Conservation (phyloP, 2,888 invertebrate genomes). For the Tiliacea aurago region DNA sequence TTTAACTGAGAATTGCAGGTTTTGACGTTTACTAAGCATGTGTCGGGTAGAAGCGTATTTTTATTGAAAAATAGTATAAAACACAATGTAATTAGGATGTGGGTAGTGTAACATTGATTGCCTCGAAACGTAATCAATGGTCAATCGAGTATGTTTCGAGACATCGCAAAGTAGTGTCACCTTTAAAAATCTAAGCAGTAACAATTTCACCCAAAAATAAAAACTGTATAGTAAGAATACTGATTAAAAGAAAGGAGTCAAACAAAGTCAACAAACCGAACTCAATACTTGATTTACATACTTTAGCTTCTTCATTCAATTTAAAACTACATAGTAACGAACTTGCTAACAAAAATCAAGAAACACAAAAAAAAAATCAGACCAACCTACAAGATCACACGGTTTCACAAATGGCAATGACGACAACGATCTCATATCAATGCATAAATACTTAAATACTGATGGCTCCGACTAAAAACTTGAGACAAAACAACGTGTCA, state of each 20-base stretch:
- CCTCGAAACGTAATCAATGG: neutral
- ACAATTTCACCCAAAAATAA: neutral
- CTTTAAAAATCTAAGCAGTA: neutral
- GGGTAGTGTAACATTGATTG: neutral
- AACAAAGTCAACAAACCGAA: fast-evolving
- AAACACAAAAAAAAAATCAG: slow-evolving; percentile 21
- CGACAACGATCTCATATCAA: slow-evolving; percentile 54
- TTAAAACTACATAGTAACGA: slow-evolving; percentile 31
- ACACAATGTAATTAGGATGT: neutral
- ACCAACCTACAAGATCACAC: slow-evolving; percentile 49
- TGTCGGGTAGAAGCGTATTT: neutral
- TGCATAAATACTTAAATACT: slow-evolving; percentile 63
- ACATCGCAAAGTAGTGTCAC: neutral
- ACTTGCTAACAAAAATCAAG: neutral
- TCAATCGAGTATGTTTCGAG: neutral
- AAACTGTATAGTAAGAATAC: neutral
- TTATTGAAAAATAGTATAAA: neutral
- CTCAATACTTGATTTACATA: too few relatives aligned
- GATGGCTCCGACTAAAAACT: slow-evolving; percentile 53
- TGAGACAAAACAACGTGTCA: slow-evolving; percentile 64
- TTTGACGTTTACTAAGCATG: too few relatives aligned
- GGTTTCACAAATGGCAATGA: slow-evolving; percentile 57
- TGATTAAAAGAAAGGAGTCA: neutral
- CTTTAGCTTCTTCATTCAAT: neutral
- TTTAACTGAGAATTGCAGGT: too few relatives aligned